phyloP scores from a whole-genome alignment of 2,888 invertebrate genomes.

The Lycophotia porphyrea region DNA sequence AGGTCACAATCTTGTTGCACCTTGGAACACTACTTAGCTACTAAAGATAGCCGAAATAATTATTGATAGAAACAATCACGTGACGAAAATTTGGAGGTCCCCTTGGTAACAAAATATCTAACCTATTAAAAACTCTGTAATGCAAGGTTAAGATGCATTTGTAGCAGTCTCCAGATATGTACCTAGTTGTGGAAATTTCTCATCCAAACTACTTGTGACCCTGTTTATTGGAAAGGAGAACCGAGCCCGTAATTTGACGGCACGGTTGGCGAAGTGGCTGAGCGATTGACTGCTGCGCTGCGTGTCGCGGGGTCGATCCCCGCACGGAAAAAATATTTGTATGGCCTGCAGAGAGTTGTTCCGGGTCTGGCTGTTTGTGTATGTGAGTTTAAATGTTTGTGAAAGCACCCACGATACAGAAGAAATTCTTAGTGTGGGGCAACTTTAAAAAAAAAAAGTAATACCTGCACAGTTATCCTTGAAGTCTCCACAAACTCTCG shows the following conservation, averaged over 20 bases:
- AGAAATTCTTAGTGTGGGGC: too few relatives aligned
- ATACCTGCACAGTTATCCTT: background rate
- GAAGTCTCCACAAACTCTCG: too few relatives aligned
- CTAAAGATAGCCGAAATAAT: constrained; percentile 2
- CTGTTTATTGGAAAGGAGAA: background rate
- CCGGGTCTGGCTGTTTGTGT: too few relatives aligned
- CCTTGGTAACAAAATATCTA: background rate
- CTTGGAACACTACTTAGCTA: constrained; percentile 41
- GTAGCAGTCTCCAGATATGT: background rate
- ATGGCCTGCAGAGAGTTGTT: too few relatives aligned
- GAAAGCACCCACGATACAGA: too few relatives aligned
- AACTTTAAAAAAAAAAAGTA: too few relatives aligned
- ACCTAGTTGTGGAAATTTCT: background rate
- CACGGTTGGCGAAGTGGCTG: too few relatives aligned
- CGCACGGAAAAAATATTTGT: too few relatives aligned
- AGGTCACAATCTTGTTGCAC: constrained; percentile 40
- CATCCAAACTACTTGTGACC: background rate
- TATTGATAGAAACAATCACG: background rate
- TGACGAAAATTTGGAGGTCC: background rate
- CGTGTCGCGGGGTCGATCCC: too few relatives aligned
- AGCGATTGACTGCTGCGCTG: too few relatives aligned
- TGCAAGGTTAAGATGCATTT: background rate
- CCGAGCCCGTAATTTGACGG: too few relatives aligned
- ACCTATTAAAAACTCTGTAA: background rate
- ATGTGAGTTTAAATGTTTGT: too few relatives aligned